Evolutionary conservation across 1,140 invertebrate species (phyloP).

Genomic region (Colletes latitarsis): DNA sequence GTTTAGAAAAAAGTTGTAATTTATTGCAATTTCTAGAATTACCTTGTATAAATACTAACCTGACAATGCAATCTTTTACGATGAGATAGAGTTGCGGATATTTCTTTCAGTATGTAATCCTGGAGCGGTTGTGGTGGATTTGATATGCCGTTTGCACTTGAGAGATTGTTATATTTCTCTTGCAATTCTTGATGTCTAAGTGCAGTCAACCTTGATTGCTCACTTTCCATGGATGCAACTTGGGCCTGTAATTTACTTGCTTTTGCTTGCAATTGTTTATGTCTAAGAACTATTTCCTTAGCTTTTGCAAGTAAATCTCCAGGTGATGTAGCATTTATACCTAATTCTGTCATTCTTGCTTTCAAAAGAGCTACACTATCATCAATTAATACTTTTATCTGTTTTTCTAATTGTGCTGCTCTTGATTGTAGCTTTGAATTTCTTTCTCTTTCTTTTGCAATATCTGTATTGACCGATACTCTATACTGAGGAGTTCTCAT

Average conservation of each 20-base stretch:
- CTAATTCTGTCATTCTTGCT: constrained; percentile 94
- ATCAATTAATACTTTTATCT: constrained; percentile 94
- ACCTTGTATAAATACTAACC: constrained; percentile 60
- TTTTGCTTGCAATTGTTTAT: constrained; percentile 94
- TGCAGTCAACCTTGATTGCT: constrained; percentile 86
- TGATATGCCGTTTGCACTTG: constrained; percentile 80
- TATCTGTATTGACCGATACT: constrained; percentile 87
- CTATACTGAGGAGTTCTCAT: constrained; percentile 91
- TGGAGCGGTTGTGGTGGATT: constrained; percentile 86
- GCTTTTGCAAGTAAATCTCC: constrained; percentile 93
- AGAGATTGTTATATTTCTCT: constrained; percentile 84
- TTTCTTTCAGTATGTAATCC: constrained; percentile 92
- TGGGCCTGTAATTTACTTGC: constrained; percentile 91
- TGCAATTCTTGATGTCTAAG: constrained; percentile 86
- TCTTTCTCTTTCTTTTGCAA: constrained; percentile 91
- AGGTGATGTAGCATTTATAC: constrained; percentile 91
- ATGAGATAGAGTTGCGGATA: constrained; percentile 89
- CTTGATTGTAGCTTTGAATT: constrained; percentile 90
- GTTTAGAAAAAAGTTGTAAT: too few relatives aligned
- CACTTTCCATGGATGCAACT: constrained; percentile 87
- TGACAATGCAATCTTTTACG: constrained; percentile 91
- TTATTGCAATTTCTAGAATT: not conserved
- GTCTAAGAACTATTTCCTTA: constrained; percentile 94
- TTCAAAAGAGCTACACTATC: constrained; percentile 95
- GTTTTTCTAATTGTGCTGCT: constrained; percentile 93